Evolutionary conservation across 2,888 invertebrate species (phyloP).

Genomic region (Tortricodes alternella): DNA sequence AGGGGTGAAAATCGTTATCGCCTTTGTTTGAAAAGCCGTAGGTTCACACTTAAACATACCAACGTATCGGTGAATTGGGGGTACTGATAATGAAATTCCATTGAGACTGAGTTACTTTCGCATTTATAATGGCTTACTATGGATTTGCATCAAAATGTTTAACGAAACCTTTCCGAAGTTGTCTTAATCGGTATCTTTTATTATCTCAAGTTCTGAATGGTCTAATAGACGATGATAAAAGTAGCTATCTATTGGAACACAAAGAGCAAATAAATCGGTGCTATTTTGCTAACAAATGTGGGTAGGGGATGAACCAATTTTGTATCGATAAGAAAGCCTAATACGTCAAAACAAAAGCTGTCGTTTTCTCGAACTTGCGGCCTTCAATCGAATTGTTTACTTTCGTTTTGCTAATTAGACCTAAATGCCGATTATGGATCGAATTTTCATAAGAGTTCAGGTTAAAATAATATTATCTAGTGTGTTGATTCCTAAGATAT

Average conservation of each 20-base stretch:
- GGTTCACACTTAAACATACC: too few species aligned
- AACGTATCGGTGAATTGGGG: too few species aligned
- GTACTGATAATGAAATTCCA: too few species aligned
- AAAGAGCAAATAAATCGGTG: conserved; percentile 60
- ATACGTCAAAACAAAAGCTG: conserved; percentile 24
- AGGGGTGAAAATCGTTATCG: too few species aligned
- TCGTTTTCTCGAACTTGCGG: conserved; percentile 2
- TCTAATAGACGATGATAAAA: conserved; percentile 53
- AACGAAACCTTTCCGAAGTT: background rate
- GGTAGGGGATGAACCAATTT: conserved; percentile 60
- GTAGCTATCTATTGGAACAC: conserved; percentile 59
- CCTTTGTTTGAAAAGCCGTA: too few species aligned
- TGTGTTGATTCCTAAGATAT: too few species aligned
- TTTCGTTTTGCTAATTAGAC: background rate
- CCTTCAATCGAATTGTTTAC: background rate
- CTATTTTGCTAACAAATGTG: conserved; percentile 65
- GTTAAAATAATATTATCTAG: too few species aligned
- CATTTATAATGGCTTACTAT: too few species aligned
- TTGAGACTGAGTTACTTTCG: too few species aligned
- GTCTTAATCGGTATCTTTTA: conserved; percentile 21
- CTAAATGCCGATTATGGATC: too few species aligned
- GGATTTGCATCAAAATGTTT: background rate
- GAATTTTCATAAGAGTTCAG: too few species aligned
- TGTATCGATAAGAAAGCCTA: conserved; percentile 41
- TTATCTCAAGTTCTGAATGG: conserved; percentile 45